Base-by-base conservation (phyloP, 2,113 vertebrate genomes). In the Cyprinus carpio region DNA sequence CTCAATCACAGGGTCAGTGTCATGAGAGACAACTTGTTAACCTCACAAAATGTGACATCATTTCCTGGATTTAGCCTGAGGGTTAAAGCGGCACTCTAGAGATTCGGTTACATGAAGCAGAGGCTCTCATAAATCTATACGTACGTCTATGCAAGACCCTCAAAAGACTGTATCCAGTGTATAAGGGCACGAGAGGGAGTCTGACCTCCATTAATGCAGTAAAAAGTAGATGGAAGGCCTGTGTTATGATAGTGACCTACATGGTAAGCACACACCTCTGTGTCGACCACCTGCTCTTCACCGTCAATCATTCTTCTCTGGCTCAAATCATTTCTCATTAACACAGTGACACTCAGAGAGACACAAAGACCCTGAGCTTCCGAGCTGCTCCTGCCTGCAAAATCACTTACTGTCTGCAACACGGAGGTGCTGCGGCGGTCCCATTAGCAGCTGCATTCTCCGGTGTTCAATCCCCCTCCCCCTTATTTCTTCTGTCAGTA, bases 21-120 rank as follows among this genome's bases (percentile, higher is more conserved):
- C 46, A 51, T 25, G 60, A 67, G 29, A 56, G 31, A 23, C n/a
- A 23, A 16, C 29, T 77, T 49, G 8, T 64, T 81, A 72, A 83
- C 71, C 49, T 67, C 60, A 46, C 67, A 81, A 80, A 75, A 90
- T 91, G 91, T 88, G 43, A 91, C 87, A 89, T 89, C 84, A 90
- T 90, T 81, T 81, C 82, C 54, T 27, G 86, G 60, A 83, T 91
- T 89, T 87, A 89, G 81, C 88, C 86, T 72, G 20, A 64, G 64
- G 85, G 81, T 87, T 1, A 6, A 15, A 12, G 46, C 13, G 15
- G 69, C n/a, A 54, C 46, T 18, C 23, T 46, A 51, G 31, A n/a
- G 31, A 9, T 67, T 27, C 6, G n/a, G 9, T 56, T 56, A 43
- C 46, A 71, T 7, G 75, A 12, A 58, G 27, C 10, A 25, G 23